These are phyloP conservation scores for Lutjanus erythropterus DNA, from an alignment of 2,113 vertebrate species.

Conservation along the genomic window DNA sequence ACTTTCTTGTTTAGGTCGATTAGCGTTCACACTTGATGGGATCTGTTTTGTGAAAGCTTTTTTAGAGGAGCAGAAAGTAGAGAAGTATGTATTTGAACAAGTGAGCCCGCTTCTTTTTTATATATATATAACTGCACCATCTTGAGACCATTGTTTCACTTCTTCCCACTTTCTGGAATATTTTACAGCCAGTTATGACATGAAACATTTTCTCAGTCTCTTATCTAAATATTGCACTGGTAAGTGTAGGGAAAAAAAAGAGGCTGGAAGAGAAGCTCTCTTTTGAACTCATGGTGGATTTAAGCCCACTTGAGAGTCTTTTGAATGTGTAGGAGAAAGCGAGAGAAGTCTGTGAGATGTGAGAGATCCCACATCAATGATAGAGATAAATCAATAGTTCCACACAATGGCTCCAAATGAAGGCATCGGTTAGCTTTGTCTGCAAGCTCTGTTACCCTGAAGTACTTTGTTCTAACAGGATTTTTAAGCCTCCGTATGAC, in stretches of 20 bases:
- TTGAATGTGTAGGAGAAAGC: conserved; percentile 61
- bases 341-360: conserved; percentile 50
- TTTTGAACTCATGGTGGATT: conserved; percentile 40
- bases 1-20: too few species aligned
- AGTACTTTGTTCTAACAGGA: conserved; percentile 51
- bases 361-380: conserved; percentile 61
- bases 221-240: conserved; percentile 25
- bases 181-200: conserved; percentile 18
- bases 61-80: neutral
- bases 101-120: neutral
- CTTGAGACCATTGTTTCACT: neutral
- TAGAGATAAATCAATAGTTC: conserved; percentile 73
- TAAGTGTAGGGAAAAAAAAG: neutral
- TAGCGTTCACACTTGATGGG: too few species aligned
- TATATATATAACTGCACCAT: neutral
- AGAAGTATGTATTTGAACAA: neutral
- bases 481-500: conserved; percentile 16
- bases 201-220: conserved; percentile 26
- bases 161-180: neutral
- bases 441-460: conserved; percentile 45
- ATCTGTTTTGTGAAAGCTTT: too few species aligned
- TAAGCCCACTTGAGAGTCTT: conserved; percentile 55
- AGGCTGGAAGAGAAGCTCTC: conserved; percentile 1
- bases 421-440: conserved; percentile 58
- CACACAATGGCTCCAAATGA: conserved; percentile 60